Percentiles rank a stretch among this genome's conserved stretches.
phyloP scores from a whole-genome alignment of 1,140 invertebrate genomes.

The Drosophila repleta region DNA sequence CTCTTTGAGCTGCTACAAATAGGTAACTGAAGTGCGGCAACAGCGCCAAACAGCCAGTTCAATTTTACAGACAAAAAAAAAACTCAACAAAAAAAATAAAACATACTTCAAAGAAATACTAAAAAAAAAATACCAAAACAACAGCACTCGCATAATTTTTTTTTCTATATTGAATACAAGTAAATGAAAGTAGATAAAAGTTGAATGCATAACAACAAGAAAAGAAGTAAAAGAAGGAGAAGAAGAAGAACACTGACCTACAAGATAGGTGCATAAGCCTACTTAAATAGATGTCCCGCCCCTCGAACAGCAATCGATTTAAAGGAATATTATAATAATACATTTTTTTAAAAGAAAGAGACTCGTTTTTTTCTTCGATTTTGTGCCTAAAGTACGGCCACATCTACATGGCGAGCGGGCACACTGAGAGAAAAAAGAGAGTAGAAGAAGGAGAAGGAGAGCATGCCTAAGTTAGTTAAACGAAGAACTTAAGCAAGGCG shows the following conservation, averaged over 20 bases:
- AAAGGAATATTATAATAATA: conserved; percentile 21
- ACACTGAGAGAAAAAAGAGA: conserved; percentile 32
- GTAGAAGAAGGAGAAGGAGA: conserved; percentile 5
- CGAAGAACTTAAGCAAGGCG: conserved; percentile 40
- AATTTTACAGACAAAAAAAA: conserved; percentile 13
- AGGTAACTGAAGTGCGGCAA: conserved; percentile 44
- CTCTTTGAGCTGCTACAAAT: conserved; percentile 23
- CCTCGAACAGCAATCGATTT: no score
- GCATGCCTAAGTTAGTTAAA: conserved; percentile 42
- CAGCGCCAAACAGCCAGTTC: conserved; percentile 24
- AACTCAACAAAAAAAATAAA: no score
- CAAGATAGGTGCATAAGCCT: conserved; percentile 44
- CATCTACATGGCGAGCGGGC: conserved; percentile 73
- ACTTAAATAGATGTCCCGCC: conserved; percentile 29
- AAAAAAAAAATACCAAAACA: conserved; percentile 45
- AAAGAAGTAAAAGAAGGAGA: not conserved
- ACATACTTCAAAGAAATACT: conserved; percentile 16
- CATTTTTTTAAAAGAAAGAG: conserved; percentile 52
- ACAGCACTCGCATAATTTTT: conserved; percentile 73
- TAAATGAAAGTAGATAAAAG: conserved; percentile 15
- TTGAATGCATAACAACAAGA: not conserved
- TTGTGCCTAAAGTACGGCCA: conserved; percentile 60
- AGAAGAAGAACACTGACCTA: conserved; percentile 4
- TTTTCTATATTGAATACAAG: no score
- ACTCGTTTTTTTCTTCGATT: conserved; percentile 46